These are phyloP conservation scores for Ochotona princeps DNA, from an alignment of 2,113 vertebrate species.

Conservation along the genomic window DNA sequence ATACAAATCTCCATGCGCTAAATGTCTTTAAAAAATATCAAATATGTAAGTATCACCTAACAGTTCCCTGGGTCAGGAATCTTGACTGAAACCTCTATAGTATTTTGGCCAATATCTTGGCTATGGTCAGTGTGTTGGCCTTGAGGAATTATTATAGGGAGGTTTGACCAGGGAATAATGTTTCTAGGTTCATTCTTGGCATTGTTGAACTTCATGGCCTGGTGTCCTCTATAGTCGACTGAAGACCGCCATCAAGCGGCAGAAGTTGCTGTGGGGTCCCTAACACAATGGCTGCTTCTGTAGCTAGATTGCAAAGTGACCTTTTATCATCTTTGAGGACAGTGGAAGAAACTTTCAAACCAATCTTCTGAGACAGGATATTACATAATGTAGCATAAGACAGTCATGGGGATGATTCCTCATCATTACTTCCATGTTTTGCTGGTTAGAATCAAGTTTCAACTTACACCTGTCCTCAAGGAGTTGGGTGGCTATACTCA, in stretches of 20 bases:
- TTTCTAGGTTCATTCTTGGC: neutral
- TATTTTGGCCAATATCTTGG: neutral
- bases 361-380: neutral
- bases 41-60: neutral
- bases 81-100: neutral
- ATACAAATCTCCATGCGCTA: neutral
- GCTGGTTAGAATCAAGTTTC: neutral
- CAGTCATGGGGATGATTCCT: neutral
- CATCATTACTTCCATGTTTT: neutral
- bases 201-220: neutral
- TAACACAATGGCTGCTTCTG: neutral
- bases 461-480: neutral
- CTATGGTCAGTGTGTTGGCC: neutral
- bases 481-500: neutral
- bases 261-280: neutral
- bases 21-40: neutral
- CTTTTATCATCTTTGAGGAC: neutral
- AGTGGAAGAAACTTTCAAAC: neutral
- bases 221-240: neutral
- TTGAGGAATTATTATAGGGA: neutral
- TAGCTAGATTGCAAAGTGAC: neutral
- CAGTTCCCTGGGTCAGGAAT: neutral
- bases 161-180: neutral
- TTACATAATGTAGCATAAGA: neutral
- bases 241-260: neutral